These are phyloP conservation scores for Melipona bicolor DNA, from an alignment of 2,888 invertebrate genomes.

Conservation along the genomic window DNA sequence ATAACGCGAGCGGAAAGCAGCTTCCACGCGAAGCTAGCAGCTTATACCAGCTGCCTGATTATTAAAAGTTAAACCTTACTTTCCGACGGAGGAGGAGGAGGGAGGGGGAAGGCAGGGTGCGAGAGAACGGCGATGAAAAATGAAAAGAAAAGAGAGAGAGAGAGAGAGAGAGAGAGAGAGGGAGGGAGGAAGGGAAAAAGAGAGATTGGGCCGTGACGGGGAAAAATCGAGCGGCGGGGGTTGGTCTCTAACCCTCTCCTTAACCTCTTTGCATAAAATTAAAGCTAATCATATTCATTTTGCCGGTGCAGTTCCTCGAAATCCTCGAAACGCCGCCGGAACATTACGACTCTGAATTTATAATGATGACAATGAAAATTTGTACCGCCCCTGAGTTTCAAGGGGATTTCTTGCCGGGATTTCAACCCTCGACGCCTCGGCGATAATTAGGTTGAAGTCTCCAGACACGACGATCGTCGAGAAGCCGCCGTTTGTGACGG, in stretches of 20 bases:
- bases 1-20: conserved; percentile 13
- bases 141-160: background rate
- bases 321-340: conserved; percentile 40
- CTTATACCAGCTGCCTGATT: conserved; percentile 43
- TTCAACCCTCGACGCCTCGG: conserved; percentile 7
- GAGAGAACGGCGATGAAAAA: too few species aligned
- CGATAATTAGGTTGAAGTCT: conserved; percentile 43
- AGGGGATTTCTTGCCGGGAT: conserved; percentile 16
- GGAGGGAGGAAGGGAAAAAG: background rate
- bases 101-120: background rate
- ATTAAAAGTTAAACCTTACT: conserved; percentile 56
- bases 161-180: background rate
- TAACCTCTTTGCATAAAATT: conserved; percentile 63
- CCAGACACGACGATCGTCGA: conserved; percentile 4
- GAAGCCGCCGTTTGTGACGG: conserved; percentile 1
- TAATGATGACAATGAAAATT: conserved; percentile 59
- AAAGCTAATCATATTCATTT: conserved; percentile 57
- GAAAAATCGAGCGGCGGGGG: background rate
- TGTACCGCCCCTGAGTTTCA: conserved; percentile 33
- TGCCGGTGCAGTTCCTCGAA: conserved; percentile 42
- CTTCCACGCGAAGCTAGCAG: conserved; percentile 31
- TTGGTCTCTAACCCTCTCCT: conserved; percentile 30
- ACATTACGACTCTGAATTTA: conserved; percentile 48
- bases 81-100: background rate
- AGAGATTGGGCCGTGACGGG: background rate